Conservation (phyloP, 2,888 invertebrate genomes). For the Yponomeuta cagnagella region DNA sequence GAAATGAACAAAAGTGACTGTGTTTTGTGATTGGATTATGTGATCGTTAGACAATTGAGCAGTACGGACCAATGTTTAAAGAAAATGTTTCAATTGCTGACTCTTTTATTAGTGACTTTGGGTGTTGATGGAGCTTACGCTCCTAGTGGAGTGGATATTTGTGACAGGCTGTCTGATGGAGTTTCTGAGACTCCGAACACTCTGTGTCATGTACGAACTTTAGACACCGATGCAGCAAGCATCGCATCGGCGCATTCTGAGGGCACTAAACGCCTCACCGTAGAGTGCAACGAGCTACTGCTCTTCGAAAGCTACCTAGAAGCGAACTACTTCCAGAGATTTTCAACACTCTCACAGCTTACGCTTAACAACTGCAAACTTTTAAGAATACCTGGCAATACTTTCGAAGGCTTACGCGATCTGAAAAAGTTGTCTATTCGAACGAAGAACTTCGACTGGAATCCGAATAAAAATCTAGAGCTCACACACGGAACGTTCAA, state of each 20-base stretch:
- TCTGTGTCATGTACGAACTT: slow-evolving; percentile 81
- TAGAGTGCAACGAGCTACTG: slow-evolving; percentile 86
- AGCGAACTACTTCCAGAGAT: slow-evolving; percentile 82
- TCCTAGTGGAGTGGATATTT: slow-evolving; percentile 59
- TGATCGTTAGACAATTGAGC: slow-evolving; percentile 4
- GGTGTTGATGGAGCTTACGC: slow-evolving; percentile 65
- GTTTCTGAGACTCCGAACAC: slow-evolving; percentile 62
- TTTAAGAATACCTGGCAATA: slow-evolving; percentile 82
- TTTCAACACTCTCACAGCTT: slow-evolving; percentile 85
- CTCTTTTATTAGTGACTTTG: slow-evolving; percentile 70
- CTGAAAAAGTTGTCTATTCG: slow-evolving; percentile 87
- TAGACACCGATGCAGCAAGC: slow-evolving; percentile 81
- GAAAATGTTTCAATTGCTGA: slow-evolving; percentile 71
- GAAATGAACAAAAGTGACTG: slow-evolving; percentile 23
- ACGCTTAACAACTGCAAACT: slow-evolving; percentile 87
- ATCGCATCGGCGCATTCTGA: slow-evolving; percentile 78
- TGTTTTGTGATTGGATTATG: slow-evolving; percentile 18
- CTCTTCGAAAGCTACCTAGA: slow-evolving; percentile 87
- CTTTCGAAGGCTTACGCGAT: slow-evolving; percentile 87
- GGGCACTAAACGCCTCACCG: slow-evolving; percentile 81
- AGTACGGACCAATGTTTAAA: slow-evolving; percentile 61
- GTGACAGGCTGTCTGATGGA: slow-evolving; percentile 59
- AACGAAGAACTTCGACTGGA: slow-evolving; percentile 89
- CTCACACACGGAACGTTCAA: slow-evolving; percentile 82
- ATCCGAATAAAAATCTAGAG: slow-evolving; percentile 83